These are phyloP conservation scores for Gouania willdenowi DNA, from an alignment of 2,797 vertebrate species.

Conservation along the genomic window DNA sequence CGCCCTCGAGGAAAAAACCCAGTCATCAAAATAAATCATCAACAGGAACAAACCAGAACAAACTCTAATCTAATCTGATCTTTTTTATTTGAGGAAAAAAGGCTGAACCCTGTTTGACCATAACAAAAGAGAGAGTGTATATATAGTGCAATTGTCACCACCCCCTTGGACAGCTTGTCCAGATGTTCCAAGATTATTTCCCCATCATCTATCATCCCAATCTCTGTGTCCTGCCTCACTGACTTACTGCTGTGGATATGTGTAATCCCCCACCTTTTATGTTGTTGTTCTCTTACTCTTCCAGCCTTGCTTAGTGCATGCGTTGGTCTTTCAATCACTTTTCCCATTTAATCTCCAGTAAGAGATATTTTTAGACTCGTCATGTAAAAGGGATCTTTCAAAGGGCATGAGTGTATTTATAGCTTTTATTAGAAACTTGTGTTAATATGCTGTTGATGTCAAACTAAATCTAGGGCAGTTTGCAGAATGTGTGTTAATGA, in stretches of 20 bases:
- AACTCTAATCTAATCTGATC: not conserved
- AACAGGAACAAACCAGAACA: too few relatives aligned
- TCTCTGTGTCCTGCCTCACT: conserved; percentile 45
- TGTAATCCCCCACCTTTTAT: conserved; percentile 57
- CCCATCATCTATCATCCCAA: conserved; percentile 36
- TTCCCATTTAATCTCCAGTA: conserved; percentile 39
- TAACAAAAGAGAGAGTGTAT: not conserved
- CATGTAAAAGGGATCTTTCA: conserved; percentile 14
- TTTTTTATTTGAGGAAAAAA: not conserved
- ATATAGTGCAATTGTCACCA: conserved; percentile 5
- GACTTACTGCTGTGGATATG: conserved; percentile 47
- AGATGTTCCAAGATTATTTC: conserved; percentile 64
- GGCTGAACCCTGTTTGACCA: not conserved
- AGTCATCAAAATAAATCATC: too few relatives aligned
- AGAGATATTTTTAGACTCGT: conserved; percentile 45
- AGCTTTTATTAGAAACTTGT: conserved; percentile 13
- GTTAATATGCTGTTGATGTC: conserved; percentile 31
- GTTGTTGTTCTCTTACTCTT: conserved; percentile 10
- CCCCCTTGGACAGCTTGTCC: conserved; percentile 27
- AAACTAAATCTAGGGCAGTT: conserved; percentile 38
- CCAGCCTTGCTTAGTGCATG: conserved; percentile 33
- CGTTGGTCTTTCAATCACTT: conserved; percentile 37
- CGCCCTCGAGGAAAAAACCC: too few relatives aligned
- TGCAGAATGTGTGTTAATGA: conserved; percentile 45
- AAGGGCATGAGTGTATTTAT: conserved; percentile 32